Conservation (phyloP, 2,113 vertebrate genomes). For the Cephalophus harveyi region DNA sequence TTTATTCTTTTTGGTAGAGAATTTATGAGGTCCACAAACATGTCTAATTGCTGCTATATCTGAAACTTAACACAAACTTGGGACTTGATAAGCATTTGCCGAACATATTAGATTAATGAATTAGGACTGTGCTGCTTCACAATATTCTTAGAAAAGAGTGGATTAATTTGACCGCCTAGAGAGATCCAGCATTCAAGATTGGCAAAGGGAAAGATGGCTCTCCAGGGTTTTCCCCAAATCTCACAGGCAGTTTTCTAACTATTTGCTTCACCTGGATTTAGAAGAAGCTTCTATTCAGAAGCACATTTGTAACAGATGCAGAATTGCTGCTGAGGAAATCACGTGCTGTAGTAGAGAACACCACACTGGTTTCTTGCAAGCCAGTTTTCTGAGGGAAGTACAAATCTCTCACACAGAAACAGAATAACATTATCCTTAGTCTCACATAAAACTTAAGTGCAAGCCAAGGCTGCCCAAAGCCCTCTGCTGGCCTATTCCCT, state of each 20-base stretch:
- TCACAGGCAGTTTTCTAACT: not conserved
- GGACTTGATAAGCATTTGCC: not conserved
- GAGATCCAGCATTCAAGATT: not conserved
- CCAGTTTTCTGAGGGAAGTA: not conserved
- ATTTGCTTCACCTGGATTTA: not conserved
- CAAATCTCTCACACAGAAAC: not conserved
- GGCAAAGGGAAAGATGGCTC: not conserved
- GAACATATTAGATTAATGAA: not conserved
- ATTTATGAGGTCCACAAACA: not conserved
- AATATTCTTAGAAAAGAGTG: not conserved
- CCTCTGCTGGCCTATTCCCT: not conserved
- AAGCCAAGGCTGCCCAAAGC: not conserved
- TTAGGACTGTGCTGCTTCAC: not conserved
- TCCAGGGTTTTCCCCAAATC: not conserved
- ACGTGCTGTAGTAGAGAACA: not conserved
- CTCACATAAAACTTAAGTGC: not conserved
- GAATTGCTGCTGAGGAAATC: slow-evolving; percentile 1
- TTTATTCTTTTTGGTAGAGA: not conserved
- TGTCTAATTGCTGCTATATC: not conserved
- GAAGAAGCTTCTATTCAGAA: slow-evolving; percentile 5
- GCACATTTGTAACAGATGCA: not conserved
- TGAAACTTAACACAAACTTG: not conserved
- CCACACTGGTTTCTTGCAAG: not conserved
- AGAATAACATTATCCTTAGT: not conserved
- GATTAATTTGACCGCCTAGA: not conserved